Evolutionary conservation across 2,888 invertebrate species (phyloP).

Genomic region (Amphipyra tragopoginis): DNA sequence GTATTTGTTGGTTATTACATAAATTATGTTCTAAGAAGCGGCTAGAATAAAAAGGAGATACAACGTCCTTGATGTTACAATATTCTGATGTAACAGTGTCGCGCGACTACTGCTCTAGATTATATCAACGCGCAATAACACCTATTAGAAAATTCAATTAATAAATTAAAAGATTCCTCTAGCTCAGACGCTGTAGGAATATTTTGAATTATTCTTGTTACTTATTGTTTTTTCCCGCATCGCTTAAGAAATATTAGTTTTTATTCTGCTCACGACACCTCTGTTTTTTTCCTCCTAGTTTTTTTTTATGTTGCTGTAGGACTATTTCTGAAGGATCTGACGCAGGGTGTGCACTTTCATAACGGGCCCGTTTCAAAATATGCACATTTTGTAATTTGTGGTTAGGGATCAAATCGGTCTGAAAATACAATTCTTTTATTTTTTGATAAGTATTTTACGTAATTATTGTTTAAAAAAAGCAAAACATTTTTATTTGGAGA

Average conservation of each 20-base stretch:
- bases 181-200: slow-evolving; percentile 36
- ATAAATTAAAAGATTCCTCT: slow-evolving; percentile 52
- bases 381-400: too few relatives aligned
- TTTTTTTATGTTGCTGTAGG: not conserved
- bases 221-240: slow-evolving; percentile 22
- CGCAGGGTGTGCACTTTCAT: too few relatives aligned
- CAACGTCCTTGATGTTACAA: slow-evolving; percentile 47
- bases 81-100: slow-evolving; percentile 47
- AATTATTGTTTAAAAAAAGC: too few relatives aligned
- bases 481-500: too few relatives aligned
- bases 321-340: too few relatives aligned
- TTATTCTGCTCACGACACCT: slow-evolving; percentile 6
- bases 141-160: slow-evolving; percentile 43
- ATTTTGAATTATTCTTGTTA: slow-evolving; percentile 44
- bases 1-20: slow-evolving; percentile 47
- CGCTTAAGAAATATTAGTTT: slow-evolving; percentile 10
- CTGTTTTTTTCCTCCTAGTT: slow-evolving; percentile 6
- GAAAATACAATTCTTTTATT: too few relatives aligned
- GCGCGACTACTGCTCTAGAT: slow-evolving; percentile 36
- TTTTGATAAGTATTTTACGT: too few relatives aligned
- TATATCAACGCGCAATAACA: slow-evolving; percentile 40
- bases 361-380: too few relatives aligned
- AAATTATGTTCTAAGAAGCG: slow-evolving; percentile 48
- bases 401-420: too few relatives aligned
- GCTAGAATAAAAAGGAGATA: slow-evolving; percentile 40